Evolutionary conservation across 1,140 invertebrate genomes (phyloP), one percentile per base, ranked within the genome.

Genomic region (Heliothis virescens): DNA sequence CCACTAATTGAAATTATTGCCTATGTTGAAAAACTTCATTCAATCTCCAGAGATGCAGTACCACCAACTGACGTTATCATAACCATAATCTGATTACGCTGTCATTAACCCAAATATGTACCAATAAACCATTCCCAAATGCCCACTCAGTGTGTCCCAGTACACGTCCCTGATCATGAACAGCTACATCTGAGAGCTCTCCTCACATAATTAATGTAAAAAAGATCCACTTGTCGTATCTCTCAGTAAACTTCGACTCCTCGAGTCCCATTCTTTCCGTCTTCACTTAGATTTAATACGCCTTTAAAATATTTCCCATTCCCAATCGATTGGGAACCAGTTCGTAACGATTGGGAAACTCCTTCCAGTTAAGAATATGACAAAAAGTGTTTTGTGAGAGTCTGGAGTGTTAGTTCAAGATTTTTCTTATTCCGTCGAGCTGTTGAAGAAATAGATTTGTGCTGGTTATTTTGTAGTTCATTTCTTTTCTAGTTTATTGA

Each of bases 181-280:
- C 74, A 76, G 65, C 16, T 63, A 52, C 34, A 76, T 53, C 60
- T 41, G 0, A 41, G 65, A 60, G 7, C 9, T 50, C 74, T 76
- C 47, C 16, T 63, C 48, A 76, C 15, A 76, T 76, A 76, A 76
- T 76, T 76, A 76, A 76, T 76, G 60, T 26, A 48, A 65, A 76
- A 75, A 76, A 76, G 60, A 59, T 52, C 55, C 57, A 62, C 55
- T 60, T 47, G 55, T 29, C 72, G 34, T 62, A 59, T 48, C 41
- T 73, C 41, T 53, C 16, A 75, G 72, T 75, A 75, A 75, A 75
- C 72, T 75, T 62, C 41, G 72, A 75, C 13, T 18, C 16, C 55
- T 75, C 57, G 15, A 71, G 9, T 71, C 65, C 41, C 47, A 16
- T 15, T 3, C 10, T 16, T 50, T 63, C 34, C 63, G 12, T 21